These are phyloP conservation scores for Selene dorsalis DNA, from an alignment of 2,797 vertebrate genomes.

Conservation along the genomic window DNA sequence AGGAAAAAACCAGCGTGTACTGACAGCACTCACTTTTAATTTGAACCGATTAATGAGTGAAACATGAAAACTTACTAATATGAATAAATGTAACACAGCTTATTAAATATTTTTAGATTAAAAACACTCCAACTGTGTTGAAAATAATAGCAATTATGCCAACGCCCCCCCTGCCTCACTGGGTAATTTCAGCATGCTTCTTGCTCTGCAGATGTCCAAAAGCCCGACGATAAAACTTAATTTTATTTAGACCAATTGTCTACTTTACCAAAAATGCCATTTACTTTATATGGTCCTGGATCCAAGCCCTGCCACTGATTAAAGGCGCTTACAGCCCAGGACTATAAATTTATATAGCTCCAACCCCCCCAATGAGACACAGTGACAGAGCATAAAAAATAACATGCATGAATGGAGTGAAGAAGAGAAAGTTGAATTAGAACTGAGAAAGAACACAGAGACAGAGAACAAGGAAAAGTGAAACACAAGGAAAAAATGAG, in stretches of 20 bases:
- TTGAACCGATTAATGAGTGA: background rate
- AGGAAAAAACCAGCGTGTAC: background rate
- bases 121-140: background rate
- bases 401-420: slow-evolving; percentile 1
- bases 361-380: background rate
- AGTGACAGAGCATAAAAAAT: slow-evolving; percentile 4
- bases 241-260: slow-evolving; percentile 18
- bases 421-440: slow-evolving; percentile 13
- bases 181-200: slow-evolving; percentile 3
- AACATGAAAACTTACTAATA: too few relatives aligned
- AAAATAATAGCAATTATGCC: background rate
- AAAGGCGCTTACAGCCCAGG: slow-evolving; percentile 25
- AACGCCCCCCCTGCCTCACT: background rate
- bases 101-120: too few relatives aligned
- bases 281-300: slow-evolving; percentile 26
- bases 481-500: slow-evolving; percentile 25
- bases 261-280: slow-evolving; percentile 20
- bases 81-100: too few relatives aligned
- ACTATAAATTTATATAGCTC: slow-evolving; percentile 32
- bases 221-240: background rate
- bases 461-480: slow-evolving; percentile 24
- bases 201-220: background rate
- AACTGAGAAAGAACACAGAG: slow-evolving; percentile 4
- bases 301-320: slow-evolving; percentile 10
- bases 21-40: background rate